Conservation (phyloP, 2,797 vertebrate species). For the Esox masquinongy region DNA sequence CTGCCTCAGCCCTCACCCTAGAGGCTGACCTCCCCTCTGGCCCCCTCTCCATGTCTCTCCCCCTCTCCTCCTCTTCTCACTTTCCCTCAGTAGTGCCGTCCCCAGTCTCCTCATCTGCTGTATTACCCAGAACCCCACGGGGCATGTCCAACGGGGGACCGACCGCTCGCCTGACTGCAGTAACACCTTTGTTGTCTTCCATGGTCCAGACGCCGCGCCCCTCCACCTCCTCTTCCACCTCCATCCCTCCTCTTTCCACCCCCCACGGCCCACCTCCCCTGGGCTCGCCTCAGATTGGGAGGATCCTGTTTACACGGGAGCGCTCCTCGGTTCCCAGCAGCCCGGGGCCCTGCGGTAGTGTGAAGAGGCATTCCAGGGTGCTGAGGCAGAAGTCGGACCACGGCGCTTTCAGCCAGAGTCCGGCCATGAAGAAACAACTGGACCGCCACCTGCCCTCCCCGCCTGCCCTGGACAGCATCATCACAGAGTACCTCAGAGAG, state of each 20-base stretch:
- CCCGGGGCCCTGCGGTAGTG: slow-evolving; percentile 35
- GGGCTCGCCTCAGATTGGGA: slow-evolving; percentile 81
- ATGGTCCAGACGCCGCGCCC: slow-evolving; percentile 50
- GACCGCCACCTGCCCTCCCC: slow-evolving; percentile 91
- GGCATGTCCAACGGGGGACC: slow-evolving; percentile 79
- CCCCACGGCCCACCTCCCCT: slow-evolving; percentile 57
- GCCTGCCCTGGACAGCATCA: slow-evolving; percentile 93
- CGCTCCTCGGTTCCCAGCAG: slow-evolving; percentile 70
- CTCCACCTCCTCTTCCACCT: slow-evolving; percentile 74
- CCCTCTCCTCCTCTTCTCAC: slow-evolving; percentile 74
- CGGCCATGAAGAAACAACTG: slow-evolving; percentile 93
- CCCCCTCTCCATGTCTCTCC: slow-evolving; percentile 74
- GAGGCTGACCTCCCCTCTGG: slow-evolving; percentile 88
- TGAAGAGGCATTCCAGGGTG: slow-evolving; percentile 82
- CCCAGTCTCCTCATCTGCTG: slow-evolving; percentile 63
- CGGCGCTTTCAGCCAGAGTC: slow-evolving; percentile 93
- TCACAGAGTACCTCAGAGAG: slow-evolving; percentile 95
- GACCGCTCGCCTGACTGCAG: slow-evolving; percentile 72
- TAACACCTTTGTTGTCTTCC: slow-evolving; percentile 10
- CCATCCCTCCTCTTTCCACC: slow-evolving; percentile 58
- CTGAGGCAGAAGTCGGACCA: slow-evolving; percentile 95
- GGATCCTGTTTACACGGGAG: slow-evolving; percentile 91
- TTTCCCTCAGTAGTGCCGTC: slow-evolving; percentile 74
- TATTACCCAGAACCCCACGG: slow-evolving; percentile 80
- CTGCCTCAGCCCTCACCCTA: slow-evolving; percentile 80